Conservation (phyloP, 1,140 invertebrate genomes). For the Acromyrmex echinatior region DNA sequence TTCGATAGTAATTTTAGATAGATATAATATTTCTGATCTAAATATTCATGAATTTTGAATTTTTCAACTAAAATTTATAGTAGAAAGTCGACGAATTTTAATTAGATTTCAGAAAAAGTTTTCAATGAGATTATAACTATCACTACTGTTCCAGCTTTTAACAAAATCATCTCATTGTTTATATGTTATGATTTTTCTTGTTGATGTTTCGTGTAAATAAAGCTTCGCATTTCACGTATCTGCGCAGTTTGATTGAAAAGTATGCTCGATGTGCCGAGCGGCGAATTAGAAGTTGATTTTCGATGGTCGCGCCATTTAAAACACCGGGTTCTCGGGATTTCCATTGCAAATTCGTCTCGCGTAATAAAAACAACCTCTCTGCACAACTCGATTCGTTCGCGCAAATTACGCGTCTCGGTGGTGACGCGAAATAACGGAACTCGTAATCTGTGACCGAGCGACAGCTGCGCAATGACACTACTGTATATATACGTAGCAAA, state of each 20-base stretch:
- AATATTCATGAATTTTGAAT: neutral
- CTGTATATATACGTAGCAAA: neutral
- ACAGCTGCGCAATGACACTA: constrained; percentile 21
- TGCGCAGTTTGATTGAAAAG: constrained; percentile 11
- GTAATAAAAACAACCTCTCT: constrained; percentile 35
- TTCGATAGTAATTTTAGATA: neutral
- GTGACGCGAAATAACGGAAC: constrained; percentile 46
- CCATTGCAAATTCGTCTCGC: constrained; percentile 54
- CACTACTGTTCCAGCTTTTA: neutral
- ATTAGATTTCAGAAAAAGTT: neutral
- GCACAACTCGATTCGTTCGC: constrained; percentile 38
- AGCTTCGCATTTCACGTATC: neutral
- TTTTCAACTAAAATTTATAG: neutral
- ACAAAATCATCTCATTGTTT: neutral
- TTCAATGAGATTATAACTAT: neutral
- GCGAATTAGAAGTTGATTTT: constrained; percentile 47
- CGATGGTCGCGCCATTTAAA: constrained; percentile 23
- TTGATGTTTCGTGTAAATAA: neutral
- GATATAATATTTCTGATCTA: neutral
- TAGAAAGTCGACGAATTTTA: neutral
- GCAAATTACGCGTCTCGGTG: neutral
- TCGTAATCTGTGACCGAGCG: neutral
- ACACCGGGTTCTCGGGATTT: constrained; percentile 28
- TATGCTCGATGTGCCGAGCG: neutral
- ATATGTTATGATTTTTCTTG: neutral